Conservation (phyloP, 2,113 vertebrate species). For the Cyprinus carpio region DNA sequence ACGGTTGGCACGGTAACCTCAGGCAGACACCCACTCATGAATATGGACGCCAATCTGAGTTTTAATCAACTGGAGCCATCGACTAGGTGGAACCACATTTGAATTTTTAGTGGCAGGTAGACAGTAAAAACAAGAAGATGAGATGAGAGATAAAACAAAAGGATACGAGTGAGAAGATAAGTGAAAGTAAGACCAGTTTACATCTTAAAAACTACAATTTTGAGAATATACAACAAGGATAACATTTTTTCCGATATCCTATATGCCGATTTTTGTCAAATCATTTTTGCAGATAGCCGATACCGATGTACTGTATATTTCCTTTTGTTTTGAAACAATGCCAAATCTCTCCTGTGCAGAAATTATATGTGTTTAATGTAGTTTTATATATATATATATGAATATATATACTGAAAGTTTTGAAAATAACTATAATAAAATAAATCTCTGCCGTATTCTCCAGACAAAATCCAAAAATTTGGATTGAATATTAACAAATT, state of each 20-base stretch:
- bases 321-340: too few relatives aligned
- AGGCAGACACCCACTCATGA: slow-evolving; percentile 40
- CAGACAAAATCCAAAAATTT: too few relatives aligned
- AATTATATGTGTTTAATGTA: too few relatives aligned
- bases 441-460: too few relatives aligned
- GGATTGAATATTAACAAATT: too few relatives aligned
- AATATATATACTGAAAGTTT: too few relatives aligned
- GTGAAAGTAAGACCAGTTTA: neutral
- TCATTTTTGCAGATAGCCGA: too few relatives aligned
- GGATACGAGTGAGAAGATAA: neutral
- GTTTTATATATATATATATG: too few relatives aligned
- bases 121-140: slow-evolving; percentile 10
- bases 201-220: neutral
- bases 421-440: too few relatives aligned
- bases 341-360: too few relatives aligned
- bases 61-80: slow-evolving; percentile 45
- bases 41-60: slow-evolving; percentile 43
- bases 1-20: slow-evolving; percentile 41
- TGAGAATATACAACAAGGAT: neutral
- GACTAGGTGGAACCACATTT: slow-evolving; percentile 41
- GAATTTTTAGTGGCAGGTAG: slow-evolving; percentile 35
- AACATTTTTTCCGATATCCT: neutral
- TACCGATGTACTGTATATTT: too few relatives aligned
- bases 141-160: slow-evolving; percentile 9
- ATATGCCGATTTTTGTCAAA: too few relatives aligned